Evolutionary conservation across 2,888 invertebrate genomes (phyloP).

Genomic region (Halictus quadricinctus): DNA sequence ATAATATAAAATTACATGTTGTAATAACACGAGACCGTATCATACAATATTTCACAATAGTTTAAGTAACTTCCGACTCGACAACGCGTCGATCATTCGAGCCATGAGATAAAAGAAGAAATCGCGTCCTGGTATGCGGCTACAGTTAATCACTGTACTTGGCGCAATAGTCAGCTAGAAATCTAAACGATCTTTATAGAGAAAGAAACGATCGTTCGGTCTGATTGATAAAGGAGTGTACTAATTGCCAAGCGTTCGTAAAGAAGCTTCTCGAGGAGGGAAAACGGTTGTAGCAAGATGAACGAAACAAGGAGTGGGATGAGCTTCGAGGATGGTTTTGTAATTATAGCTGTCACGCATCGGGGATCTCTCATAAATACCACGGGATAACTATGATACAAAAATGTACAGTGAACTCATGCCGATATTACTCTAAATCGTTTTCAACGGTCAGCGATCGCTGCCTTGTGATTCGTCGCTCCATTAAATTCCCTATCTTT

Average conservation of each 20-base stretch:
- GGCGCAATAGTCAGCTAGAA: constrained; percentile 41
- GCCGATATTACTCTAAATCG: constrained; percentile 36
- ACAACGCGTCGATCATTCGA: constrained; percentile 28
- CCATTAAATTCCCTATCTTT: constrained; percentile 58
- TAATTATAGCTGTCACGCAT: constrained; percentile 50
- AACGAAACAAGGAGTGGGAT: not conserved
- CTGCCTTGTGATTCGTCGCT: constrained; percentile 25
- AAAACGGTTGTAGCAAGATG: constrained; percentile 3
- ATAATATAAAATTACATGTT: constrained; percentile 81
- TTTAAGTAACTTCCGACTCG: constrained; percentile 46
- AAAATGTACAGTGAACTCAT: constrained; percentile 76
- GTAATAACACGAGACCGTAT: constrained; percentile 78
- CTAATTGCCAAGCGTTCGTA: constrained; percentile 43
- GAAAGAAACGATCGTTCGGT: constrained; percentile 43
- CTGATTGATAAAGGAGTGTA: constrained; percentile 52
- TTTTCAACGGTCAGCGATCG: constrained; percentile 27
- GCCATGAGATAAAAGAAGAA: constrained; percentile 26
- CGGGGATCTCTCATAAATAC: constrained; percentile 75
- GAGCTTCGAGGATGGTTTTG: not conserved
- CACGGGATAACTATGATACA: constrained; percentile 78
- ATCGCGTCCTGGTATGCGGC: constrained; percentile 42
- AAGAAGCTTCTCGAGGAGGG: constrained; percentile 4
- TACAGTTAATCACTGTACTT: constrained; percentile 36
- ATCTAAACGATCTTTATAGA: constrained; percentile 37
- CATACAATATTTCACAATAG: constrained; percentile 80